These are phyloP conservation scores for Cosmia trapezina DNA, from an alignment of 2,888 invertebrate genomes.

Conservation along the genomic window DNA sequence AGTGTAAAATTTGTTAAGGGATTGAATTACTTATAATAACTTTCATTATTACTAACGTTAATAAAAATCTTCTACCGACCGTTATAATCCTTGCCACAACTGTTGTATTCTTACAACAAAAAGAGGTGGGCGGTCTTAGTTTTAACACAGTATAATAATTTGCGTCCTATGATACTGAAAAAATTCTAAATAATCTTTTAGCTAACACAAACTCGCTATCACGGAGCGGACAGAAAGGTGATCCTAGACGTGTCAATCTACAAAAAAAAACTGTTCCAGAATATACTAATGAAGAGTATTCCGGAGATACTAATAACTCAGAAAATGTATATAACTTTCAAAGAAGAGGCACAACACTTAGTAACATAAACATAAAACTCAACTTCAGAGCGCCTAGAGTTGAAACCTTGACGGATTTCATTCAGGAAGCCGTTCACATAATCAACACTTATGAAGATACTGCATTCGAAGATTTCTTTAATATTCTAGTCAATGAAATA, in stretches of 20 bases:
- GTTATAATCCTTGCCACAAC: neutral
- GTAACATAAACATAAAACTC: neutral
- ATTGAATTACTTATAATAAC: neutral
- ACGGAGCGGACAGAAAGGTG: neutral
- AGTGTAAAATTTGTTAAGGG: neutral
- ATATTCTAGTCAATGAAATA: conserved; percentile 69
- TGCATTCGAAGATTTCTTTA: conserved; percentile 69
- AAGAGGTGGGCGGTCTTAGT: neutral
- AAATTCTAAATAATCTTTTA: neutral
- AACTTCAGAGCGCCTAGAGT: neutral
- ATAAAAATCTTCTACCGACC: neutral
- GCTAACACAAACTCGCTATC: neutral
- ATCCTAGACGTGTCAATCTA: neutral
- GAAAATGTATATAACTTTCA: neutral
- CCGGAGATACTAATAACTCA: neutral
- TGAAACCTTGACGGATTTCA: conserved; percentile 73
- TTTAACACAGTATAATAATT: neutral
- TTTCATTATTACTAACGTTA: neutral
- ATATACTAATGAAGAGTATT: neutral
- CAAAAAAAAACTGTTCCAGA: neutral
- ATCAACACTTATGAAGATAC: conserved; percentile 70
- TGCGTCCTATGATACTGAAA: neutral
- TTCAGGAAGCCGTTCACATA: conserved; percentile 63
- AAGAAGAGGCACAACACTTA: neutral
- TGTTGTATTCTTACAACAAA: neutral